These are phyloP conservation scores for Boleophthalmus pectinirostris DNA, from an alignment of 2,113 vertebrate species.

Conservation along the genomic window DNA sequence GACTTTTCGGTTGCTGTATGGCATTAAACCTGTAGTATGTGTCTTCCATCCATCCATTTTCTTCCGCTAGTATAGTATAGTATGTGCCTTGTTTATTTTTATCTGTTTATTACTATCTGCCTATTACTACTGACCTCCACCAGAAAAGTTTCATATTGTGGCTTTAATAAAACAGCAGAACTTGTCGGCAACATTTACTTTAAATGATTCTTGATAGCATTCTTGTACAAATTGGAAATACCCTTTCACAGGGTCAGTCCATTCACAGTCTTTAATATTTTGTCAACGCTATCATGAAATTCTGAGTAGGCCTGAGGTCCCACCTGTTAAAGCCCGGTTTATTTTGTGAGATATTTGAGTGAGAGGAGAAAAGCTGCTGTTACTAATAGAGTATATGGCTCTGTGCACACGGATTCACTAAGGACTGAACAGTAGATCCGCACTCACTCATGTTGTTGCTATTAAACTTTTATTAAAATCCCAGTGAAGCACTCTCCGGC, in stretches of 20 bases:
- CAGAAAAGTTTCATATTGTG: background rate
- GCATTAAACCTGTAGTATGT: too few relatives aligned
- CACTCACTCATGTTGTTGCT: conserved; percentile 6
- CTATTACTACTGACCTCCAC: too few relatives aligned
- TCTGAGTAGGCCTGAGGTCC: conserved; percentile 21
- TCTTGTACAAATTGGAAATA: background rate
- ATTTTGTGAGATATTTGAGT: conserved; percentile 35
- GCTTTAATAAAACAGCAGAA: background rate
- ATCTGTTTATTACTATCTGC: too few relatives aligned
- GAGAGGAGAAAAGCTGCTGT: conserved; percentile 7
- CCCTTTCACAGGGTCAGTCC: background rate
- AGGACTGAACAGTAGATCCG: conserved; percentile 10
- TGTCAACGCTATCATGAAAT: conserved; percentile 29
- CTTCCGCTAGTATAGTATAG: too few relatives aligned
- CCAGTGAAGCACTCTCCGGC: conserved; percentile 8
- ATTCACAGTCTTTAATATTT: conserved; percentile 17
- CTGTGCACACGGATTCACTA: conserved; percentile 3
- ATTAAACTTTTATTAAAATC: conserved; percentile 29
- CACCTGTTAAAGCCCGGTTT: conserved; percentile 32
- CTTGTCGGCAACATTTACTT: background rate
- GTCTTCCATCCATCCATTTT: too few relatives aligned
- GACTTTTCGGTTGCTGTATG: too few relatives aligned
- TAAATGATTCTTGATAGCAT: background rate
- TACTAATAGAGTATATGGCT: conserved; percentile 4
- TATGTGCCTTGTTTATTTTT: too few relatives aligned